Conservation (phyloP, 2,888 invertebrate species). For the Pristionchus mayeri region DNA sequence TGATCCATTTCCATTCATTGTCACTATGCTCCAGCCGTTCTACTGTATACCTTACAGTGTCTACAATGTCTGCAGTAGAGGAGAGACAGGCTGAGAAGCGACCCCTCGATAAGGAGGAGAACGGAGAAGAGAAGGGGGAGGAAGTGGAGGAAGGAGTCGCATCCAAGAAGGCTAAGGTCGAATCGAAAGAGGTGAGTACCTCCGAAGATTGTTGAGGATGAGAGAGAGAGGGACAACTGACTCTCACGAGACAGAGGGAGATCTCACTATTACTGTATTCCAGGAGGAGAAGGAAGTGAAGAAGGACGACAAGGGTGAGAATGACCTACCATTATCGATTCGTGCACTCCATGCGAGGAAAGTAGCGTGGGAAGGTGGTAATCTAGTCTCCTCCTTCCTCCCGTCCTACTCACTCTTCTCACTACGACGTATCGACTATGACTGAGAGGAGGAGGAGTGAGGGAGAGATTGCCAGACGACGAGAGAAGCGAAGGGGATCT, state of each 20-base stretch:
- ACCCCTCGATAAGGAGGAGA: slow-evolving; percentile 30
- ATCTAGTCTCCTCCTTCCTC: not conserved
- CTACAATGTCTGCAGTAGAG: slow-evolving; percentile 45
- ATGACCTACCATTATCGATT: not conserved
- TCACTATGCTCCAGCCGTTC: not conserved
- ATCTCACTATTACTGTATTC: not conserved
- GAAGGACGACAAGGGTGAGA: slow-evolving; percentile 11
- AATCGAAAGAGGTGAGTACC: slow-evolving; percentile 7
- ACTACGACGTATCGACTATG: slow-evolving; percentile 1
- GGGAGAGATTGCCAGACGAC: slow-evolving; percentile 11
- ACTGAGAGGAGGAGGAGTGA: not conserved
- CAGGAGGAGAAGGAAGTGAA: slow-evolving; percentile 1
- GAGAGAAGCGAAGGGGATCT: too few relatives aligned
- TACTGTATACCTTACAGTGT: slow-evolving; percentile 29
- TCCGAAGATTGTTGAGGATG: not conserved
- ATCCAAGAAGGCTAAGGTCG: slow-evolving; percentile 36
- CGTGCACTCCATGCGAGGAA: not conserved
- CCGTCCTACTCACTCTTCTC: not conserved
- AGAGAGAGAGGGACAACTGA: slow-evolving; percentile 11
- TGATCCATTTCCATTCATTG: slow-evolving; percentile 19
- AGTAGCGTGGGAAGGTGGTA: slow-evolving; percentile 24
- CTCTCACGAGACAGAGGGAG: not conserved
- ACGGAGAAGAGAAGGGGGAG: slow-evolving; percentile 31
- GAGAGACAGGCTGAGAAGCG: slow-evolving; percentile 47
- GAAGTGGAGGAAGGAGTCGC: slow-evolving; percentile 23